A percentile compares a stretch with the other conserved stretches of the same genome.
phyloP scores from a whole-genome alignment of 2,888 invertebrate genomes.

The Caenorhabditis sulstoni region DNA sequence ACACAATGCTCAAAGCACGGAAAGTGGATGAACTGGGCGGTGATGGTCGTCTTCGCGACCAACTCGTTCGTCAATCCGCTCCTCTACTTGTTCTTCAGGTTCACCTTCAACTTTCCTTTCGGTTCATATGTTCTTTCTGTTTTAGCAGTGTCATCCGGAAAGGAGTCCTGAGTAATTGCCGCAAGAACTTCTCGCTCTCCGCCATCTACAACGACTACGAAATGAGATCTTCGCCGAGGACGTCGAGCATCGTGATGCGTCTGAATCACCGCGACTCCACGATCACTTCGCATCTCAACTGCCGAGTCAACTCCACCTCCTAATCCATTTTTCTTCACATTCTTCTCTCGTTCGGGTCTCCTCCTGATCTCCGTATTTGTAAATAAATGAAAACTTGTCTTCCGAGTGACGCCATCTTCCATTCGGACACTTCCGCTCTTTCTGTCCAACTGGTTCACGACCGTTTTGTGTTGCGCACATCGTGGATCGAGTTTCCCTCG shows the following conservation, averaged over 20 bases:
- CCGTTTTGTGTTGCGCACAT: conserved; percentile 51
- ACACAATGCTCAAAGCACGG: conserved; percentile 72
- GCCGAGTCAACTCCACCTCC: conserved; percentile 45
- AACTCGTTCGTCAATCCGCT: conserved; percentile 75
- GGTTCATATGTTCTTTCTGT: not conserved
- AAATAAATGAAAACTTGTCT: conserved; percentile 36
- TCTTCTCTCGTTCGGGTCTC: conserved; percentile 12
- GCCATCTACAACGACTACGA: conserved; percentile 74
- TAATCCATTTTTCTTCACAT: conserved; percentile 2
- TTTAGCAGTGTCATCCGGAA: conserved; percentile 73
- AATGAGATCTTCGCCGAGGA: conserved; percentile 59
- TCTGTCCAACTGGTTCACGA: conserved; percentile 38
- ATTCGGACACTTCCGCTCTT: conserved; percentile 22
- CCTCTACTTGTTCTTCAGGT: conserved; percentile 72
- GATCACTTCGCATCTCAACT: conserved; percentile 50
- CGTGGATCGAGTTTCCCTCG: conserved; percentile 44
- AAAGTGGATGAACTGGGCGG: conserved; percentile 75
- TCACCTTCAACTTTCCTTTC: not conserved
- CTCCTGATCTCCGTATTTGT: conserved; percentile 36
- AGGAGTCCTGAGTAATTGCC: conserved; percentile 67
- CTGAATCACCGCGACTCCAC: conserved; percentile 58
- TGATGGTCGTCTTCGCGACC: conserved; percentile 74
- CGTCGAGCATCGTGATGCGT: conserved; percentile 39
- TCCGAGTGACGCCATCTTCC: conserved; percentile 28
- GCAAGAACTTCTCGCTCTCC: conserved; percentile 68